A percentile compares a stretch with the other conserved stretches of the same genome.
These are phyloP conservation scores for Limnothrissa miodon DNA, from an alignment of 2,113 vertebrate species.

Conservation along the genomic window DNA sequence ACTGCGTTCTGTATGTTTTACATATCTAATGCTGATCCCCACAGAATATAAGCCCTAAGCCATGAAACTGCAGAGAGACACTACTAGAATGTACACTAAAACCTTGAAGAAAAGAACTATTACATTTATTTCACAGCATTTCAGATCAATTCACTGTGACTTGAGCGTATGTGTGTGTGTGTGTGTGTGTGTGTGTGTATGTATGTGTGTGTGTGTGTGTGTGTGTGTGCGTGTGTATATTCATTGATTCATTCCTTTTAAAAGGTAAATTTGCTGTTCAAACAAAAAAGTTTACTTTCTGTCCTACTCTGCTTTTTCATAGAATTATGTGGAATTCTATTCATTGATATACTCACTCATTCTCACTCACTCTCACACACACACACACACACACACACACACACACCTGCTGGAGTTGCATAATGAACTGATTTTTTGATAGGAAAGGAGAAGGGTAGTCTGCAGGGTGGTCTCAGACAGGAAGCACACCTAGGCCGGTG, in stretches of 20 bases:
- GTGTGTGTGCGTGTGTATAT: background rate
- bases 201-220: background rate
- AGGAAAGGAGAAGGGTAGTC: background rate
- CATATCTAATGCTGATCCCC: background rate
- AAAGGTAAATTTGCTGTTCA: background rate
- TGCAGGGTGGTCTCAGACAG: background rate
- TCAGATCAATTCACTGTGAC: background rate
- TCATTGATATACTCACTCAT: background rate
- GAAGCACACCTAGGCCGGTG: background rate
- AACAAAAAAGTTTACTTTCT: background rate
- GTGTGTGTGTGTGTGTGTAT: background rate
- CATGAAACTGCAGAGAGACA: background rate
- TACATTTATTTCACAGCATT: background rate
- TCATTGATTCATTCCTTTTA: background rate
- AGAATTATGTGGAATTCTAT: background rate
- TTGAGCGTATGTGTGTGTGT: background rate
- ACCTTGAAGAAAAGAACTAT: background rate
- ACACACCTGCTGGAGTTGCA: slow-evolving; percentile 13
- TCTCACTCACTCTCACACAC: background rate
- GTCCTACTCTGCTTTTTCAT: background rate
- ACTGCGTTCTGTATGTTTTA: background rate
- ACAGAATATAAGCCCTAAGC: background rate
- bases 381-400: background rate
- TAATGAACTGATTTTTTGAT: background rate
- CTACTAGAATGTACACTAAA: background rate